phyloP scores from a whole-genome alignment of 2,888 invertebrate genomes.

The Parochlus steinenii region DNA sequence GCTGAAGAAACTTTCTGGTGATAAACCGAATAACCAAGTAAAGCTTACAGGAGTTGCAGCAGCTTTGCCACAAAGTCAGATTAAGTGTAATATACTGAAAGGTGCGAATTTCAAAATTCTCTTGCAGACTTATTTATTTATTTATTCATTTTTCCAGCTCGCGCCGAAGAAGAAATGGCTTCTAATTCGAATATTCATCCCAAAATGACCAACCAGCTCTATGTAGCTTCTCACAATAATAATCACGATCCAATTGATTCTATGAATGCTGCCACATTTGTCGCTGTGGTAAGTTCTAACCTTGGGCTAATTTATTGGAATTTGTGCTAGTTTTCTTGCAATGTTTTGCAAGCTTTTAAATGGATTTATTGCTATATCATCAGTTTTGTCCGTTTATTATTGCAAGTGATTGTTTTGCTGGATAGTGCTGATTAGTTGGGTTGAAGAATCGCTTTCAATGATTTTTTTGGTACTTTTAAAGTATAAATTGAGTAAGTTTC shows the following conservation, averaged over 20 bases:
- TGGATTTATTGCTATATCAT: conserved; percentile 11
- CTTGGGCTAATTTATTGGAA: conserved; percentile 1
- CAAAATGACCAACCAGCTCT: conserved; percentile 41
- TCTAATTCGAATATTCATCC: conserved; percentile 24
- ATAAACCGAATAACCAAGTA: conserved; percentile 53
- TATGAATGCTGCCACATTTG: conserved; percentile 48
- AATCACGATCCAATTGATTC: conserved; percentile 29
- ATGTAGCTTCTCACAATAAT: conserved; percentile 32
- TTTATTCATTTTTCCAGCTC: conserved; percentile 32
- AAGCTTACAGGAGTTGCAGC: conserved; percentile 44
- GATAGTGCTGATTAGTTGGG: too few relatives aligned
- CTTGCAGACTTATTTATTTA: neutral
- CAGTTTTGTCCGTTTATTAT: conserved; percentile 13
- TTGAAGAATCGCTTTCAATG: too few relatives aligned
- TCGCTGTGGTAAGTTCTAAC: conserved; percentile 49
- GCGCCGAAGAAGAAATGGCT: conserved; percentile 48
- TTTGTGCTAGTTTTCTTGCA: neutral
- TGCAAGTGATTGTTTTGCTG: too few relatives aligned
- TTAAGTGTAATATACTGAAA: conserved; percentile 91
- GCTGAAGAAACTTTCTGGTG: conserved; percentile 43
- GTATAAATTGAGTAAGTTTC: neutral
- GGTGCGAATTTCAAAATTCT: conserved; percentile 33
- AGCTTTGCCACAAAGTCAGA: conserved; percentile 72
- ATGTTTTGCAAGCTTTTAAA: conserved; percentile 1
- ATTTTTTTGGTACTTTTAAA: neutral